Evolutionary conservation across 2,888 invertebrate species (phyloP).

Genomic region (Branchipolynoe longqiensis): DNA sequence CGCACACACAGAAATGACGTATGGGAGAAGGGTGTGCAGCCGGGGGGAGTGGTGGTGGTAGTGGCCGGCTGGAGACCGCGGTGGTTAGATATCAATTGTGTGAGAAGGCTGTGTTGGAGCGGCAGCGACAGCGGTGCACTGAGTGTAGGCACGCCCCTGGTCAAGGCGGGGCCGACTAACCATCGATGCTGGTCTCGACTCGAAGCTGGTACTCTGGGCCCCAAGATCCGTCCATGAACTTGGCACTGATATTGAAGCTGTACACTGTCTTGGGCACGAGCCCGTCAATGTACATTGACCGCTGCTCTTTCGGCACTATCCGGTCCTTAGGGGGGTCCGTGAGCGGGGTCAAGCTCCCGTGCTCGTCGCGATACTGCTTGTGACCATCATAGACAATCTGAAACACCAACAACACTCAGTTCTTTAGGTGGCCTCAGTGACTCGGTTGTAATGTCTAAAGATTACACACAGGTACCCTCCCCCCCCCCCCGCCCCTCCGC

Average conservation of each 20-base stretch:
- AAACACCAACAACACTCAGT: conserved; percentile 45
- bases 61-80: not conserved
- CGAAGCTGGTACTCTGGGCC: conserved; percentile 73
- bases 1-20: conserved; percentile 27
- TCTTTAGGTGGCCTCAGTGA: no score
- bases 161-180: conserved; percentile 64
- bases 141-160: conserved; percentile 43
- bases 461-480: no score
- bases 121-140: conserved; percentile 46
- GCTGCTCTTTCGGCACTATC: conserved; percentile 71
- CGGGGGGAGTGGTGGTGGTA: conserved; percentile 8
- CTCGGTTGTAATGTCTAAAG: no score
- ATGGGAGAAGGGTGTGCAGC: not conserved
- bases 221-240: conserved; percentile 74
- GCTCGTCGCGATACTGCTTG: conserved; percentile 73
- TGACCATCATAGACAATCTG: conserved; percentile 76
- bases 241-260: conserved; percentile 79
- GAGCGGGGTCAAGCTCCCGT: conserved; percentile 69
- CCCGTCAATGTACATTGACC: conserved; percentile 71
- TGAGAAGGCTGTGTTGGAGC: conserved; percentile 49
- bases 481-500: no score
- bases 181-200: conserved; percentile 73
- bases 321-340: conserved; percentile 63
- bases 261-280: conserved; percentile 79
- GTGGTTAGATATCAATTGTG: not conserved